These are phyloP conservation scores for Drosophila sechellia DNA, from an alignment of 1,140 invertebrate species.

Conservation along the genomic window DNA sequence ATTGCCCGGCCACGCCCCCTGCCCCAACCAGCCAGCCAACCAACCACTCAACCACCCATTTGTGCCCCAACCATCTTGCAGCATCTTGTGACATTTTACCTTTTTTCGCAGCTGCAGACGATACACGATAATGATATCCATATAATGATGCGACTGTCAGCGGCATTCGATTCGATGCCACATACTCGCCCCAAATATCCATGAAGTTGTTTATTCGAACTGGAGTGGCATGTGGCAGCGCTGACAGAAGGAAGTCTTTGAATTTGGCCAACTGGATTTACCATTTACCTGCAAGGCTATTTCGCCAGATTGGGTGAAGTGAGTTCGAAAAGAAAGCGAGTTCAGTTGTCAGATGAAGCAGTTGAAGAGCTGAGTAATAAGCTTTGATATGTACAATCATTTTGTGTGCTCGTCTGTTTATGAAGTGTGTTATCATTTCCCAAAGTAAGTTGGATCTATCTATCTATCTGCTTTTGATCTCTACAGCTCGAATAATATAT, in stretches of 20 bases:
- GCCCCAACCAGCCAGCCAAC: neutral
- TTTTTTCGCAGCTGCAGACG: slow-evolving; percentile 62
- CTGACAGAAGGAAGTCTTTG: slow-evolving; percentile 36
- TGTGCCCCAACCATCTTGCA: slow-evolving; percentile 33
- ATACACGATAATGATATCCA: slow-evolving; percentile 83
- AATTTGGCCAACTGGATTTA: slow-evolving; percentile 33
- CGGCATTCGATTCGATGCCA: slow-evolving; percentile 67
- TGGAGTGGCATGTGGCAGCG: slow-evolving; percentile 46
- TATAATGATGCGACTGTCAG: slow-evolving; percentile 83
- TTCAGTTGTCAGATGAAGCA: slow-evolving; percentile 14
- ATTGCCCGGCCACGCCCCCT: slow-evolving; percentile 64
- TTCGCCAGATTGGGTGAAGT: neutral
- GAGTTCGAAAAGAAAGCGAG: slow-evolving; percentile 15
- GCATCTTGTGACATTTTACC: slow-evolving; percentile 82
- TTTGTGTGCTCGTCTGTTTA: neutral
- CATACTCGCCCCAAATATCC: slow-evolving; percentile 32
- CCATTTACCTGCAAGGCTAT: slow-evolving; percentile 47
- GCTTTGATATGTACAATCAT: slow-evolving; percentile 2
- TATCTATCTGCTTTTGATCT: neutral
- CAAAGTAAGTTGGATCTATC: neutral
- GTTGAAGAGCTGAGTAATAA: slow-evolving; percentile 3
- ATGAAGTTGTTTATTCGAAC: slow-evolving; percentile 45
- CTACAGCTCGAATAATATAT: neutral
- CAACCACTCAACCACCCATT: slow-evolving; percentile 27
- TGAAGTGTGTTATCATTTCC: slow-evolving; percentile 1